These are phyloP conservation scores for Apostichopus parvimensis DNA, from an alignment of 35 echinoderm and acorn worm genomes.

Conservation along the genomic window DNA sequence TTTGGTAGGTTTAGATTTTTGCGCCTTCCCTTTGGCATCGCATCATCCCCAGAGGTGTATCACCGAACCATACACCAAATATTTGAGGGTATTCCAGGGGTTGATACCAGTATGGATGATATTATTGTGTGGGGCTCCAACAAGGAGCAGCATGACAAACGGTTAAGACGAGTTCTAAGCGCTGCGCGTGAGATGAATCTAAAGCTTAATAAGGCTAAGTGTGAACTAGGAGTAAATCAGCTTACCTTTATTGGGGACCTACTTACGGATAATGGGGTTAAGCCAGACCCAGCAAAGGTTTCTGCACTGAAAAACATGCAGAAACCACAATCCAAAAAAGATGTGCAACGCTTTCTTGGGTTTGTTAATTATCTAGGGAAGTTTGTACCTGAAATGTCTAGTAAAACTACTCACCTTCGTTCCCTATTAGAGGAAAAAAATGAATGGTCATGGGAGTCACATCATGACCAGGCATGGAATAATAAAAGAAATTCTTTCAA, in stretches of 20 bases:
- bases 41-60: conserved; percentile 37
- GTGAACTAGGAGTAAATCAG: conserved; percentile 41
- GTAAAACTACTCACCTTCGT: conserved; percentile 2
- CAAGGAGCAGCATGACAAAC: conserved; percentile 45
- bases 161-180: conserved; percentile 21
- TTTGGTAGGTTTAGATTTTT: conserved; percentile 72
- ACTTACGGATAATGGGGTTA: not conserved
- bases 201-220: conserved; percentile 49
- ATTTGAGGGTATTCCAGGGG: conserved; percentile 23
- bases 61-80: conserved; percentile 22
- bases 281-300: conserved; percentile 37
- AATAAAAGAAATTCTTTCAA: not conserved
- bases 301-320: conserved; percentile 35
- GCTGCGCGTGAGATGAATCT: conserved; percentile 35
- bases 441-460: too few species aligned
- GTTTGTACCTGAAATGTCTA: conserved; percentile 38
- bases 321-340: conserved; percentile 22
- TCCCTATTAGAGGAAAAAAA: not conserved
- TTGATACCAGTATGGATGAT: conserved; percentile 45
- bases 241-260: conserved; percentile 59
- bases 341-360: conserved; percentile 24
- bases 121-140: conserved; percentile 52
- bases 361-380: conserved; percentile 49
- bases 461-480: not conserved
- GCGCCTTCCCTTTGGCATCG: conserved; percentile 64